Evolutionary conservation across 2,113 vertebrate species (phyloP), one percentile per base, ranked within the genome.

Genomic region (Trachemys scripta): DNA sequence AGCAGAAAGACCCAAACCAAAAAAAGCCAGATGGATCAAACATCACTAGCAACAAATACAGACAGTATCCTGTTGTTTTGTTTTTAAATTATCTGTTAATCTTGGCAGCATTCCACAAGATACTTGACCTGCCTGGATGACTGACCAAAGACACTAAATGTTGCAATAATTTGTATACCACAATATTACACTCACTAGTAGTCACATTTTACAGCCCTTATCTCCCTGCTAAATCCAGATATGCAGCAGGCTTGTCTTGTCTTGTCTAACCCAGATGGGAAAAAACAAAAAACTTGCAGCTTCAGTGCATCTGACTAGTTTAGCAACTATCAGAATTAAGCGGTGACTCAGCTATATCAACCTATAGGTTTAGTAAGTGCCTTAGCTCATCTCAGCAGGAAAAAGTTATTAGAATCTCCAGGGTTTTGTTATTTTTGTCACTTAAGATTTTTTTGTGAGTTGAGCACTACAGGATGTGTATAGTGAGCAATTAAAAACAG

Each of bases 181-280:
- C 82, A 85, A 94, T 95, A 69, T 80, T 80, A 42, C 8, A 3
- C 80, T 94, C 84, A 90, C 92, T 82, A 80, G 90, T 91, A 87
- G 84, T 96, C 94, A 94, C 89, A 79, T 91, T 95, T 95, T 91
- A 90, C 93, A 92, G 49, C 89, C 88, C 88, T 95, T 95, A 96
- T 88, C 92, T 84, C 0, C 2, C 93, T 75, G 47, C 50, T 97
- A 82, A 95, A 81, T 89, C 90, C 88, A 93, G 89, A 84, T 84
- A 87, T 78, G 93, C 29, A 65, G 92, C 91, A 90, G 96, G 90
- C 93, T 80, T 91, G 86, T 76, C 85, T 53, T 69, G 83, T 85
- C 93, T 81, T 84, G 90, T 85, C 85, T 85, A 93, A 97, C 89
- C 88, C 42, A 81, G 22, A 25, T 13, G 80, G 94, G 51, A 56